Base-by-base conservation (phyloP, 2,113 vertebrate species). In the Peromyscus leucopus region DNA sequence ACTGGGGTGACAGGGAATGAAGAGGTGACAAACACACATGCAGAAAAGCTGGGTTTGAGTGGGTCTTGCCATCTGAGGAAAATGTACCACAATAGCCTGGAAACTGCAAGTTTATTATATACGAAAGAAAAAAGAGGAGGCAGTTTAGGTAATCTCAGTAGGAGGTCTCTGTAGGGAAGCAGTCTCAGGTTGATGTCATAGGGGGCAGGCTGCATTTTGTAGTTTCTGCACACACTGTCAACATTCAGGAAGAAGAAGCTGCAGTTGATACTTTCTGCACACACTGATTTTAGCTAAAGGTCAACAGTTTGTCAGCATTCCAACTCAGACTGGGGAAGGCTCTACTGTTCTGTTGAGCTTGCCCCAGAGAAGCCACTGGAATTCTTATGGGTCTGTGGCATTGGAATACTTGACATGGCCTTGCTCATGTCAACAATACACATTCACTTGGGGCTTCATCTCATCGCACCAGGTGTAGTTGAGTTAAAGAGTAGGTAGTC, bases 401-500 rank as follows among this genome's bases (percentile, higher is more conserved):
- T 19, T 84, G 82, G 24, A 17, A n/a, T 42, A 42, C 7, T 31
- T 63, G 82, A 19, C 59, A 42, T 19, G n/a, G 39, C 59, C 5
- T 2, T 84, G 22, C 59, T 42, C 36, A 61, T 17, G 24, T 85
- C 26, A 46, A 19, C 26, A 65, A 65, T 85, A 46, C 15, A 78
- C 42, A 78, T 78, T 78, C 13, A 65, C n/a, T 28, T 28, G 26
- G 82, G 24, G 42, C 15, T 85, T 65, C 59, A 83, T 61, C 22
- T 39, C 31, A 39, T 28, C 10, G 26, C 19, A n/a, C 63, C n/a
- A 2, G 15, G 65, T 46, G 15, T 65, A 65, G 15, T 46, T 97
- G 85, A 61, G 33, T 87, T 94, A 85, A 93, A 92, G 33, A 75
- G 13, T 28, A 48, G 48, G 71, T 97, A 71, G 8, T 93, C 22